phyloP scores from a whole-genome alignment of 2,888 invertebrate genomes.

The Achlya flavicornis region DNA sequence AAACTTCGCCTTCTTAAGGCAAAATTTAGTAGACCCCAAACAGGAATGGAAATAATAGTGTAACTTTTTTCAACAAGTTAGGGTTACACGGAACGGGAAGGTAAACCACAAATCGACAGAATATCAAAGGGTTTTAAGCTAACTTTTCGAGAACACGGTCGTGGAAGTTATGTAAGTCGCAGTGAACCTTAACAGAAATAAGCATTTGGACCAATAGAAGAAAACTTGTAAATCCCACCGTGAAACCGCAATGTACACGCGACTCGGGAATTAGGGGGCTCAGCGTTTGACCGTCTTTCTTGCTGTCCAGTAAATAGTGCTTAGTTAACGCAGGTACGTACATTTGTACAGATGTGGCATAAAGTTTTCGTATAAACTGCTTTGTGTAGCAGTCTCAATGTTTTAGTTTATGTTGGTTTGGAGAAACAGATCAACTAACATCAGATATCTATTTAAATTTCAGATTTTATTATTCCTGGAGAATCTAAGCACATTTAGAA shows the following conservation, averaged over 20 bases:
- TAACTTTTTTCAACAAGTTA: not conserved
- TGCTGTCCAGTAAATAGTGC: constrained; percentile 51
- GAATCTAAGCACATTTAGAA: not conserved
- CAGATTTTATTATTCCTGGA: not conserved
- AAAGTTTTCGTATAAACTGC: constrained; percentile 19
- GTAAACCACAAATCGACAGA: constrained; percentile 58
- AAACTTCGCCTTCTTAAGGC: not conserved
- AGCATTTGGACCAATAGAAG: constrained; percentile 71
- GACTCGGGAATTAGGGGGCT: constrained; percentile 53
- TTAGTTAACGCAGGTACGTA: constrained; percentile 44
- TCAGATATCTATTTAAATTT: no score
- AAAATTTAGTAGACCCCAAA: not conserved
- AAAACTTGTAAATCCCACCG: constrained; percentile 76
- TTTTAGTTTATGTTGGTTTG: not conserved
- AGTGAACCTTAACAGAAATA: constrained; percentile 60
- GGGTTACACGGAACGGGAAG: constrained; percentile 28
- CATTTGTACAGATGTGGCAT: constrained; percentile 34
- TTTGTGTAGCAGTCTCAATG: not conserved
- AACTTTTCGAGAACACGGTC: constrained; percentile 58
- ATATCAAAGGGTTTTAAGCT: constrained; percentile 59
- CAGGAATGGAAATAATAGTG: constrained; percentile 9
- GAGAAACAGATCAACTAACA: not conserved
- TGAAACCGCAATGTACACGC: constrained; percentile 69
- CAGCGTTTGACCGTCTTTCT: constrained; percentile 45
- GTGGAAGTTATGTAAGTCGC: constrained; percentile 55